Base-by-base conservation (phyloP, 2,113 vertebrate genomes). In the Garra rufa region DNA sequence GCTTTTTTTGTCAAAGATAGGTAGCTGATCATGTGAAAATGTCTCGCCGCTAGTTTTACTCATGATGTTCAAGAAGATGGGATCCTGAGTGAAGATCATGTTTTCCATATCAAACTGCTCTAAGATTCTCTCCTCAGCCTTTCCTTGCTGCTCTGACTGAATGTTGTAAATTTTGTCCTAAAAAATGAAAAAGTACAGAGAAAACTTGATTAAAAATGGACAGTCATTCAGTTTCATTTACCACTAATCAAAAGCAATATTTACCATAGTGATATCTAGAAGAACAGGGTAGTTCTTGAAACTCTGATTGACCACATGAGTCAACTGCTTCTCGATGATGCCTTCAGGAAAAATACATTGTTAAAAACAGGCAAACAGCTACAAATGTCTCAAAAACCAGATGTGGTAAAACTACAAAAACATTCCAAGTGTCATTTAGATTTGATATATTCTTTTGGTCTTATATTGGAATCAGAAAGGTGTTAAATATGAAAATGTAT, bases 71-170 rank as follows among this genome's bases (percentile, higher is more conserved):
- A 83, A 44, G 80, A 80, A 84, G 48, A 86, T 86, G 48, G 46
- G 26, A 52, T 88, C 89, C 46, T 90, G 89, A 30, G 89, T 89
- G 73, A 76, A 90, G 77, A 90, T 81, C 65, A 90, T 77, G 28
- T 87, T 80, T 81, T 90, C 89, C 80, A 90, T 90, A 8, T 88
- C 70, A 85, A 90, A 86, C 85, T 90, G 89, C 65, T 90, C 89
- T 21, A 52, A n/a, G 57, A 90, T 83, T 59, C 89, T 90, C 65
- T 87, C 9, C 63, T 85, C 61, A 17, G 88, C 76, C 50, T 86
- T 88, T 19, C 7, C 69, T 41, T 86, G 63, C 38, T 88, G 89
- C 2, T 48, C 86, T 9, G 87, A 88, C 63, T 90, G 87, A 43
- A 88, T 87, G 46, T 88, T 83, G 19, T 87, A 57, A 11, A 88